These are phyloP conservation scores for Sminthurinus aureus DNA, from an alignment of 2,888 invertebrate species.

Conservation along the genomic window DNA sequence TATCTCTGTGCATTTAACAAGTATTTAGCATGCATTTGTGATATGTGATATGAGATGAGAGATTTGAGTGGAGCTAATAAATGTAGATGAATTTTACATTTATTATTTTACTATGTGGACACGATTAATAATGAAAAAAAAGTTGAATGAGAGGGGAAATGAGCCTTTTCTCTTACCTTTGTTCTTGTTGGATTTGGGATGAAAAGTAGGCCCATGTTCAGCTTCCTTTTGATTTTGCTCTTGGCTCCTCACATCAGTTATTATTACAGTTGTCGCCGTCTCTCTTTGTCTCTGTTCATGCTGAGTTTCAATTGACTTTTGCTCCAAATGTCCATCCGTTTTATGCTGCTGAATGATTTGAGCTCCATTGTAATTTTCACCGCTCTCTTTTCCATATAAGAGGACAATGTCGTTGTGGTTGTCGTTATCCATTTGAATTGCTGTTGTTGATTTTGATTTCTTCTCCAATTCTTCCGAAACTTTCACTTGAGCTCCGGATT, in stretches of 20 bases:
- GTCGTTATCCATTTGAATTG: not conserved
- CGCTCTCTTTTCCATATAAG: no score
- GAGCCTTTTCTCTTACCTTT: constrained; percentile 17
- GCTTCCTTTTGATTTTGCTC: not conserved
- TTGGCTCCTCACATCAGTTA: no score
- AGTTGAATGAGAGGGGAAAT: constrained; percentile 1
- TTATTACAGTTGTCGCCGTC: not conserved
- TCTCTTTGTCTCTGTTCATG: not conserved
- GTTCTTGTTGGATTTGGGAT: not conserved
- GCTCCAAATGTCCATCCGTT: constrained; percentile 21
- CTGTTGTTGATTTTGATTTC: no score
- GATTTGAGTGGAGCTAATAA: not conserved
- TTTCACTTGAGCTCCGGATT: constrained; percentile 16
- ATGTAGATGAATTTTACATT: no score
- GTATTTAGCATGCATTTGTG: no score
- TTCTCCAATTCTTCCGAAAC: not conserved
- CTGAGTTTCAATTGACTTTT: constrained; percentile 31
- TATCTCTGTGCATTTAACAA: no score
- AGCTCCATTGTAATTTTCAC: no score
- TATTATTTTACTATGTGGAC: not conserved
- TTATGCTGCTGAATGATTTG: constrained; percentile 1
- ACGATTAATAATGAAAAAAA: not conserved
- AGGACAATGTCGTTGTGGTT: not conserved
- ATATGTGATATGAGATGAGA: no score
- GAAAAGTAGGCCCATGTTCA: constrained; percentile 29